Percentiles rank a stretch among this genome's conserved stretches.
These are phyloP conservation scores for Drosophila monieri DNA, from an alignment of 2,888 invertebrate genomes.

Conservation along the genomic window DNA sequence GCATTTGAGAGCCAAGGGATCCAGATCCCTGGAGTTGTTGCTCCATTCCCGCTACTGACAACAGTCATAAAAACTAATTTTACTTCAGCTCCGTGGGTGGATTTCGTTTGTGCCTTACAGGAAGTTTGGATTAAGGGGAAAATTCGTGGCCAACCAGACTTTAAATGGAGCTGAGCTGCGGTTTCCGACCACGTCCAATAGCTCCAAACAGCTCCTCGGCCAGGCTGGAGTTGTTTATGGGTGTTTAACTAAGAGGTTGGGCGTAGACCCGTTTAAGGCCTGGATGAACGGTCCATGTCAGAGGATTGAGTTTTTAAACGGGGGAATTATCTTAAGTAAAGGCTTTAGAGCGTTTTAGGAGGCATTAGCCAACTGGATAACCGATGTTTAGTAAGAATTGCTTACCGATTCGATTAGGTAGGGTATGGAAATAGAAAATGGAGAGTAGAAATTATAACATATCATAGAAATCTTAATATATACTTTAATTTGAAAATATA, in stretches of 20 bases:
- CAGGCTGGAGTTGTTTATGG: constrained; percentile 39
- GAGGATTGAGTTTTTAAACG: constrained; percentile 37
- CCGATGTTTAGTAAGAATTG: constrained; percentile 4
- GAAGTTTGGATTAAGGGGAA: constrained; percentile 24
- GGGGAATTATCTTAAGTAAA: constrained; percentile 36
- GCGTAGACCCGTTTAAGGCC: constrained; percentile 14
- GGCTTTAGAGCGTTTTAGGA: constrained; percentile 30
- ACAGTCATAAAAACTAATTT: constrained; percentile 73
- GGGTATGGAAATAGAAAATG: constrained; percentile 7
- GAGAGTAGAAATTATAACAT: background rate
- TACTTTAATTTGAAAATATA: no score
- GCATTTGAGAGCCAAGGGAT: constrained; percentile 58
- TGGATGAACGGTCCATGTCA: constrained; percentile 26
- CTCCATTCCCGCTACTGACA: constrained; percentile 46
- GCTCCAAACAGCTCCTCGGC: background rate
- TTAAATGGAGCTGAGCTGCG: constrained; percentile 20
- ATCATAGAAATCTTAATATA: no score
- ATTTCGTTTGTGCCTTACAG: constrained; percentile 31
- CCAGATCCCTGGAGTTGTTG: constrained; percentile 19
- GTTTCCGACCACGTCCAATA: constrained; percentile 33
- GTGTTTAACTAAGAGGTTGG: constrained; percentile 26
- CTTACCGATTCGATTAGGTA: constrained; percentile 27
- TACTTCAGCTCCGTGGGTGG: constrained; percentile 42
- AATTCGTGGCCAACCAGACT: constrained; percentile 27
- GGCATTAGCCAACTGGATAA: constrained; percentile 25